phyloP scores from a whole-genome alignment of 2,888 invertebrate genomes.

The Schizaphis graminum region DNA sequence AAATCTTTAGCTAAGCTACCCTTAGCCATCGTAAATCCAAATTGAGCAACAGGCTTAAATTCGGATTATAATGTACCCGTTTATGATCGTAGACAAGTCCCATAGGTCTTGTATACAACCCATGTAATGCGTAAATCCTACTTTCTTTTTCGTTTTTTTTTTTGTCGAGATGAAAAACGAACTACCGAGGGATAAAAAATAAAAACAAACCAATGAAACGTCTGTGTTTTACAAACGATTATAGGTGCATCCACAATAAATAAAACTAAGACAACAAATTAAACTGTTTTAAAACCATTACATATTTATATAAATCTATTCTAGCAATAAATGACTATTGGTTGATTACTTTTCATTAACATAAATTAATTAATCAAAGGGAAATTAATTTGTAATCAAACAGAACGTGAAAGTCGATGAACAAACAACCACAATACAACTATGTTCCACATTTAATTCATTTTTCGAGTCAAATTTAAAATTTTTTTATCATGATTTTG shows the following conservation, averaged over 20 bases:
- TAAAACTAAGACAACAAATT: background rate
- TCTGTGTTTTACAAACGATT: slow-evolving; percentile 21
- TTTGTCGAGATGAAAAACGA: slow-evolving; percentile 35
- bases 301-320: background rate
- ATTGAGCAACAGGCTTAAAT: slow-evolving; percentile 62
- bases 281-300: slow-evolving; percentile 1
- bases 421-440: background rate
- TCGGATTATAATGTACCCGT: slow-evolving; percentile 56
- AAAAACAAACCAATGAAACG: background rate
- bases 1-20: slow-evolving; percentile 59
- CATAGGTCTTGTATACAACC: slow-evolving; percentile 61
- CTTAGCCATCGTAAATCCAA: slow-evolving; percentile 62
- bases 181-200: slow-evolving; percentile 32
- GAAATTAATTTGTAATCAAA: background rate
- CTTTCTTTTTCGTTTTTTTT: slow-evolving; percentile 41
- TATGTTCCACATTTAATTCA: background rate
- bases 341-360: background rate
- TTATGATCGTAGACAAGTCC: slow-evolving; percentile 63
- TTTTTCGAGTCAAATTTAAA: background rate
- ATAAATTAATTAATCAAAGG: background rate
- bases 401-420: background rate
- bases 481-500: background rate
- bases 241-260: background rate
- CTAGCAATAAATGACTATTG: background rate
- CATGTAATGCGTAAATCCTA: slow-evolving; percentile 59